Evolutionary conservation across 2,113 vertebrate genomes (phyloP), one percentile per base, ranked within the genome.

Genomic region (Gorsachius goisagi): DNA sequence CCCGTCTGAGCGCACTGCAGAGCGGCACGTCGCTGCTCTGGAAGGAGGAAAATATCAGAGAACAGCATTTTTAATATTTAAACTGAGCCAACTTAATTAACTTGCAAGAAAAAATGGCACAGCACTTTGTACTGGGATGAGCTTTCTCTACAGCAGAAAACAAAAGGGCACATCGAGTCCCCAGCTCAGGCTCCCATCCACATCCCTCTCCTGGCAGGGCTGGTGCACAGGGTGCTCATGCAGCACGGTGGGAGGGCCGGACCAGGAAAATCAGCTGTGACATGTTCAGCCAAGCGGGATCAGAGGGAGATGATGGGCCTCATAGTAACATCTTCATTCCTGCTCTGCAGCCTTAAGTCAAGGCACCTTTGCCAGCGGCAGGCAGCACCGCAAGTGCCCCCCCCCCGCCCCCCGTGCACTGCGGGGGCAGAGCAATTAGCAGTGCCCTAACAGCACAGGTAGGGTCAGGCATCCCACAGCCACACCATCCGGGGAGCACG

Each of bases 361-460:
- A 64, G 50, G 71, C 55, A 15, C 32, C 85, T 37, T 15, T 10
- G 27, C 33, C 2, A 6, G 67, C 23, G 68, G 30, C 67, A 58
- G 60, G 1, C 56, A 45, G 83, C 2, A 0, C 56, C 2, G 33
- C 63, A 11, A 39, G 49, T 10, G 8, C 37, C 37, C 37, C 39
- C n/a, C 39, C 39, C n/a, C 63, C 0, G 12, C n/a, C 35, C 58
- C 64, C 63, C 0, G 5, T 2, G 62, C 3, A 67, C 85, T 3
- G 10, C 3, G 0, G 30, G 55, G 64, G 13, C 84, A 83, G 26
- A 45, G 72, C 53, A 26, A 80, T 84, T 16, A 80, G 81, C 72
- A 0, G 77, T 0, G 62, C 49, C 49, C 62, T 12, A 9, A 47
- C 7, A 3, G 9, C 2, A 0, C n/a, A 1, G 67, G 45, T 11